Base-by-base conservation (phyloP, 2,888 invertebrate genomes). In the Rhagonycha fulva region DNA sequence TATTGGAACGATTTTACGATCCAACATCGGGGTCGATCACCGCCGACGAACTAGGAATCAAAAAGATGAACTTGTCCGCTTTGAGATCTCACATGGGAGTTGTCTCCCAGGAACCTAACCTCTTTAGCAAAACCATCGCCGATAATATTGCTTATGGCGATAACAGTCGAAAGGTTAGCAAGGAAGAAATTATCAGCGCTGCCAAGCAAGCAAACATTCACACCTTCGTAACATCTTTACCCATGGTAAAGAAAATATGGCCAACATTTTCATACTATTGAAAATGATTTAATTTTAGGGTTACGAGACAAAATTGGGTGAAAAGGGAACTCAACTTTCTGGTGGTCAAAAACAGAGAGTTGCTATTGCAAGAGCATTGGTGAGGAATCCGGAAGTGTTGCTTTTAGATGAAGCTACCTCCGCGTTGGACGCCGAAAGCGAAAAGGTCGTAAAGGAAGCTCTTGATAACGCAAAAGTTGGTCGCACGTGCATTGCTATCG, bases 71-170 rank as follows among this genome's bases (percentile, higher is more conserved):
- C 74, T 72, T 86, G 23, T 66, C 69, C 1, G 82, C 83, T 9
- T 78, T 95, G 10, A 90, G 98, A 76, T 90, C 92, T 63, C 93
- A 95, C 79, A 91, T 98, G 76, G 96, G 96, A 4, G 94, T 98
- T 78, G 95, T 98, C 1, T 95, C 96, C 4, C 98, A 98, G 88
- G 98, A 98, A 84, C 98, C 97, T 0, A 93, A 94, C 1, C 90
- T 98, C 0, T 98, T 98, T 87, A 95, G 96, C 86, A 91, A 95
- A 74, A 94, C 95, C 9, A 19, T 19, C 2, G 19, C 19, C 19
- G 19, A 19, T 19, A 19, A 19, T 2, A 19, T 19, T 19, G 19
- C 19, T 1, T 19, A 19, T 19, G 19, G 19, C 19, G 19, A 19
- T 19, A 19, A 19, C 19, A 19, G 19, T 19, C 19, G 19, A 19